Conservation (phyloP, 2,113 vertebrate genomes). For the Pyrgilauda ruficollis region DNA sequence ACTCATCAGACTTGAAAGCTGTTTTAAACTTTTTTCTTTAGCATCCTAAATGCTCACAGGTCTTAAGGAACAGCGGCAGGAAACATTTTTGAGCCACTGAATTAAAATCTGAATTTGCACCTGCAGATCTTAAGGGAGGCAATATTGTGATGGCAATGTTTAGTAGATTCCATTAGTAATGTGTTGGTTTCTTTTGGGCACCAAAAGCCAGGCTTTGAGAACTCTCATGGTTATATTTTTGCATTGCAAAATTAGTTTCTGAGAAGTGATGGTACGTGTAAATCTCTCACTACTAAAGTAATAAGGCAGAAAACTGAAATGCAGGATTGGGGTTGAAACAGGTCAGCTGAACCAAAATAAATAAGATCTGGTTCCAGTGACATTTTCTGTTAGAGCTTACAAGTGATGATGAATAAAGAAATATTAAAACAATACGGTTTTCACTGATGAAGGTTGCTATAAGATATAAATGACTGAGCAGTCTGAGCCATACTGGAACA, state of each 20-base stretch:
- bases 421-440: neutral
- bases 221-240: neutral
- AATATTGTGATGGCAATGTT: neutral
- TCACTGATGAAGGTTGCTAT: neutral
- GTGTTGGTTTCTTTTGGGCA: neutral
- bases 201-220: neutral
- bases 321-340: neutral
- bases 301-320: neutral
- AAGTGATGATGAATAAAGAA: neutral
- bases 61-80: neutral
- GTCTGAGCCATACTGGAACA: neutral
- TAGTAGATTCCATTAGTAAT: neutral
- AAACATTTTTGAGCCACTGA: neutral
- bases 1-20: neutral
- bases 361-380: neutral
- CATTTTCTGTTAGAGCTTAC: neutral
- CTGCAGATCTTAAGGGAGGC: neutral
- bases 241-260: neutral
- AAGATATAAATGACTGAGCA: neutral
- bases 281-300: neutral
- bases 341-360: neutral
- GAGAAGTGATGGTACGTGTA: neutral
- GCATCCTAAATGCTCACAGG: neutral
- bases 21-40: neutral
- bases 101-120: neutral